Percentiles rank a stretch among this genome's conserved stretches.
Evolutionary conservation across 2,113 vertebrate genomes (phyloP).

Genomic region (Erinaceus europaeus): DNA sequence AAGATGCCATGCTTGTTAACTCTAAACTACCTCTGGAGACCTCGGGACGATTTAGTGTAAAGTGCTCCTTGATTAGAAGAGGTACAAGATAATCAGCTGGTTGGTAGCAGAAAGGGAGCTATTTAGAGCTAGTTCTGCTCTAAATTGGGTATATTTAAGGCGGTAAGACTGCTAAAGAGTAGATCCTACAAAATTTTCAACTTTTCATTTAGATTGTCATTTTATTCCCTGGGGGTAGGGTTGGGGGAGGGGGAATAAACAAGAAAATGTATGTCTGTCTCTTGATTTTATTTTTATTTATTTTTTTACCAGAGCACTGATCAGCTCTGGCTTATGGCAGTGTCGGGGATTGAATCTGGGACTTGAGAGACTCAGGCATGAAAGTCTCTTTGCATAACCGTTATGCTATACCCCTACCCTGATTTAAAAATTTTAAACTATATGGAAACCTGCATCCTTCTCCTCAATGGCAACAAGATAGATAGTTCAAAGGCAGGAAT

Average conservation of each 20-base stretch:
- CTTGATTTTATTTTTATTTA: no score
- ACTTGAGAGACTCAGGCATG: no score
- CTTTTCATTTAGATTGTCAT: not conserved
- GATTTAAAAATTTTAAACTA: not conserved
- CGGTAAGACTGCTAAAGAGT: not conserved
- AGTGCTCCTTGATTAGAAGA: not conserved
- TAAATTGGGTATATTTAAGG: not conserved
- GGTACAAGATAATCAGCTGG: not conserved
- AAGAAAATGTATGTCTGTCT: no score
- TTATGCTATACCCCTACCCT: not conserved
- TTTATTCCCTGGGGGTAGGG: no score
- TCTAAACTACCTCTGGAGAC: not conserved
- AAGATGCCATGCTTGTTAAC: not conserved
- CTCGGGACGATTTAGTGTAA: not conserved
- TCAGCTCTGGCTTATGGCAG: no score
- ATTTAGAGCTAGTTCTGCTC: not conserved
- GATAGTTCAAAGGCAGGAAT: not conserved
- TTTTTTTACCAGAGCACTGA: no score
- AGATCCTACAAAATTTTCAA: not conserved
- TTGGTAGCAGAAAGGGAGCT: not conserved
- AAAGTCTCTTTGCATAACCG: no score
- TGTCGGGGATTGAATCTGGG: no score
- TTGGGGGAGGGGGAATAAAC: no score
- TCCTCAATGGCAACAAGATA: not conserved
- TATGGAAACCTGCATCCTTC: not conserved